Base-by-base conservation (phyloP, 2,113 vertebrate genomes). In the Bostrychus sinensis region DNA sequence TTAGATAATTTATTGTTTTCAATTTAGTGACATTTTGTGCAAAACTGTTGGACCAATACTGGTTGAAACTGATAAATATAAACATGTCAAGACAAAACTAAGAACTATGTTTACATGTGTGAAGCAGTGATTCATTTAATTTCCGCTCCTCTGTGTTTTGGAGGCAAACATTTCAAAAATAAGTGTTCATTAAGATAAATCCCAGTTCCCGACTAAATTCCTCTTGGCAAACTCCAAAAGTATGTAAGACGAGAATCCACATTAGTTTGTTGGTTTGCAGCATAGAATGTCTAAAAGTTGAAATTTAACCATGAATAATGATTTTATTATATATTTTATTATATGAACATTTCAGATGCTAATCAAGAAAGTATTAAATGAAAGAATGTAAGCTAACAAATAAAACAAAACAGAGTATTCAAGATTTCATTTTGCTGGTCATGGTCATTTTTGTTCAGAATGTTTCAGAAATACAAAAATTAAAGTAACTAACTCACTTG, bases 401-500 rank as follows among this genome's bases (percentile, higher is more conserved):
- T n/a, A n/a, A n/a, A n/a, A n/a, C n/a, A n/a, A n/a, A n/a, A n/a
- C n/a, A n/a, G n/a, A n/a, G n/a, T n/a, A n/a, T n/a, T n/a, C n/a
- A n/a, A n/a, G n/a, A n/a, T n/a, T n/a, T n/a, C n/a, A n/a, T n/a
- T n/a, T n/a, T n/a, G n/a, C n/a, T n/a, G n/a, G n/a, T n/a, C n/a
- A n/a, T n/a, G n/a, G n/a, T n/a, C n/a, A n/a, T n/a, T 19, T 41
- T 4, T 17, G 38, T 41, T n/a, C n/a, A n/a, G 17, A 41, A 41
- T 3, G 38, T 41, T 41, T 1, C 3, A 41, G 14, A 41, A n/a
- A n/a, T 41, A 41, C 16, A 41, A 41, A 16, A 42, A 45, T 32
- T 32, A 32, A 32, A 32, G 8, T 32, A 22, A 12, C 4, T 14
- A 0, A 28, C 95, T 92, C 96, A 99, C 97, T 99, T 94, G 97